phyloP scores from a whole-genome alignment of 1,140 invertebrate species.

The Pararge aegeria region DNA sequence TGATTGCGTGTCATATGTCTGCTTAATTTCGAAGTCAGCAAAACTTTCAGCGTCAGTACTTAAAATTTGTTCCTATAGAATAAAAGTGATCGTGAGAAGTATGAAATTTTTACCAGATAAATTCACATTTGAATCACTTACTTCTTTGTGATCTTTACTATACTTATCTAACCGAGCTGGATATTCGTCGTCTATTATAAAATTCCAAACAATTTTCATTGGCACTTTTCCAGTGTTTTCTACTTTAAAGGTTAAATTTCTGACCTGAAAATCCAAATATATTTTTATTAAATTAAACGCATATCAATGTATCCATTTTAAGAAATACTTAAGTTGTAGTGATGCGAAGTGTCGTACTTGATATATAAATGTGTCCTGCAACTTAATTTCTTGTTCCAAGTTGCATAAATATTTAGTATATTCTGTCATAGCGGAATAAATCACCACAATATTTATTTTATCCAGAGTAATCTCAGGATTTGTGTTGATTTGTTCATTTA shows the following conservation, averaged over 20 bases:
- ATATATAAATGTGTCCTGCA: constrained; percentile 69
- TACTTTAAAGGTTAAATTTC: constrained; percentile 52
- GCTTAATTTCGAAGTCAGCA: neutral
- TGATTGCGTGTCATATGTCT: neutral
- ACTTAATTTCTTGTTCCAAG: constrained; percentile 46
- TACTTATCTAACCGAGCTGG: constrained; percentile 57
- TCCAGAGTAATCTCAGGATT: constrained; percentile 34
- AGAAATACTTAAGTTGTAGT: too few species aligned
- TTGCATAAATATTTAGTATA: constrained; percentile 55
- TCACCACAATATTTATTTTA: constrained; percentile 50
- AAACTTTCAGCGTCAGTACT: neutral
- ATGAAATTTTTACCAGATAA: too few species aligned
- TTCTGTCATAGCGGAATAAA: constrained; percentile 63
- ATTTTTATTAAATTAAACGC: constrained; percentile 6
- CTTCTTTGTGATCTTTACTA: constrained; percentile 4
- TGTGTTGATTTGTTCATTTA: constrained; percentile 44
- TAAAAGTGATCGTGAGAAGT: neutral
- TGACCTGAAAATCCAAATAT: constrained; percentile 41
- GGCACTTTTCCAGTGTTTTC: constrained; percentile 59
- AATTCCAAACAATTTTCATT: constrained; percentile 62
- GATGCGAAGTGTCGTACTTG: too few species aligned
- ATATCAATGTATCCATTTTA: too few species aligned
- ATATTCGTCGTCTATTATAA: constrained; percentile 63
- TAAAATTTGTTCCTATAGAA: neutral
- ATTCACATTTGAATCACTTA: constrained; percentile 1